phyloP scores from a whole-genome alignment of 2,888 invertebrate species.

The Luperina testacea region DNA sequence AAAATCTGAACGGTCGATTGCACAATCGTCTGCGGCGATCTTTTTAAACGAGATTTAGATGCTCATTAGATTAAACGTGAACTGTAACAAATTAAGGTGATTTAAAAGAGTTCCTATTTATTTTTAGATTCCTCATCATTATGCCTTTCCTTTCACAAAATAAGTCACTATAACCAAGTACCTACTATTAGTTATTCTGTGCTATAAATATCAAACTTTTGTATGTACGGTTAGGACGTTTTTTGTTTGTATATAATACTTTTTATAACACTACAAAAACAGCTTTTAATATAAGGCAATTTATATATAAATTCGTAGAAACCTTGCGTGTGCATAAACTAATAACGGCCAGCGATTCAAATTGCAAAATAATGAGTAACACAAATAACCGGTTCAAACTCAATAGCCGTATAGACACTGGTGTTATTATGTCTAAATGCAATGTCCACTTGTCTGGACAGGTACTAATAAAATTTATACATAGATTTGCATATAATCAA shows the following conservation, averaged over 20 bases:
- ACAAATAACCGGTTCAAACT: slow-evolving; percentile 56
- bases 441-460: slow-evolving; percentile 35
- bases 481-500: slow-evolving; percentile 34
- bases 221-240: background rate
- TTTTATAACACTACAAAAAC: slow-evolving; percentile 35
- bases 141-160: slow-evolving; percentile 1
- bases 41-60: slow-evolving; percentile 15
- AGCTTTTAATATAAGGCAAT: slow-evolving; percentile 16
- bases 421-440: slow-evolving; percentile 57
- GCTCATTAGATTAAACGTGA: slow-evolving; percentile 23
- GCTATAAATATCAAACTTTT: background rate
- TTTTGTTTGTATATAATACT: background rate
- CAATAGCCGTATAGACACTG: slow-evolving; percentile 61
- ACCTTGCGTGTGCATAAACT: slow-evolving; percentile 51
- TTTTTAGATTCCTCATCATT: background rate
- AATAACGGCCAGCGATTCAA: slow-evolving; percentile 47
- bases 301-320: slow-evolving; percentile 35
- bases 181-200: too few relatives aligned
- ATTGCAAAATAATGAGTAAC: slow-evolving; percentile 65
- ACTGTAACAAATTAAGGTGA: slow-evolving; percentile 34
- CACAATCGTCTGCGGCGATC: slow-evolving; percentile 30
- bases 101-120: slow-evolving; percentile 14
- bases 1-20: slow-evolving; percentile 36
- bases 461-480: slow-evolving; percentile 34
- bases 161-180: background rate